Conservation (phyloP, 2,113 vertebrate species). For the Maccullochella peelii region DNA sequence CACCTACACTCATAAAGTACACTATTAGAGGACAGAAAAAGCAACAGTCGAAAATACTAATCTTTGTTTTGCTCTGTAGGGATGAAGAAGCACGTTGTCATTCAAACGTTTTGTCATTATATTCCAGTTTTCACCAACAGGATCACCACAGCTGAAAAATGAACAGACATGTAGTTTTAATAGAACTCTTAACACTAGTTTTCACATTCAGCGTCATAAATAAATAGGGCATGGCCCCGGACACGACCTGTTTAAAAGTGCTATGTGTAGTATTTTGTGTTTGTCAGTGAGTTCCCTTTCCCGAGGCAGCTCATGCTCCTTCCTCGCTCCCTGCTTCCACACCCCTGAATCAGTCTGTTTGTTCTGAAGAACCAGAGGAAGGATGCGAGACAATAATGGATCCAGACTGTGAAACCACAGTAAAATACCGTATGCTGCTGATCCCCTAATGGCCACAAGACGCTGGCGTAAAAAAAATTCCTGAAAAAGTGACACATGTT, state of each 20-base stretch:
- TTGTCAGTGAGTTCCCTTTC: neutral
- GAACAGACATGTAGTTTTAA: constrained; percentile 28
- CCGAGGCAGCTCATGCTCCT: neutral
- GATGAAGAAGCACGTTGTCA: neutral
- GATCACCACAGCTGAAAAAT: neutral
- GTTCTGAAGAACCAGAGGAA: neutral
- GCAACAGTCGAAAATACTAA: neutral
- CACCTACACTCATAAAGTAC: neutral
- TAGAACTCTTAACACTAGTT: constrained; percentile 4
- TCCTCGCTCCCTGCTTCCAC: neutral
- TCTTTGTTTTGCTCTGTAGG: neutral
- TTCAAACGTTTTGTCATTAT: neutral
- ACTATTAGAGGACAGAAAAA: neutral
- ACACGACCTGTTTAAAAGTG: constrained; percentile 10
- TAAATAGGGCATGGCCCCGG: neutral
- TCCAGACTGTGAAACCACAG: neutral
- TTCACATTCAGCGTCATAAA: constrained; percentile 49
- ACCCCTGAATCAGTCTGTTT: neutral
- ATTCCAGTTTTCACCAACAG: neutral
- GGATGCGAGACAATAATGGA: neutral
- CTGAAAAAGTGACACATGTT: neutral
- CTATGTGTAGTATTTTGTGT: constrained; percentile 45
- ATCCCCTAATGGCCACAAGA: neutral
- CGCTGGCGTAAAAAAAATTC: neutral
- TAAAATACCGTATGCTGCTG: neutral